These are phyloP conservation scores for Drosophila acutilabella DNA, from an alignment of 2,888 invertebrate species.

Conservation along the genomic window DNA sequence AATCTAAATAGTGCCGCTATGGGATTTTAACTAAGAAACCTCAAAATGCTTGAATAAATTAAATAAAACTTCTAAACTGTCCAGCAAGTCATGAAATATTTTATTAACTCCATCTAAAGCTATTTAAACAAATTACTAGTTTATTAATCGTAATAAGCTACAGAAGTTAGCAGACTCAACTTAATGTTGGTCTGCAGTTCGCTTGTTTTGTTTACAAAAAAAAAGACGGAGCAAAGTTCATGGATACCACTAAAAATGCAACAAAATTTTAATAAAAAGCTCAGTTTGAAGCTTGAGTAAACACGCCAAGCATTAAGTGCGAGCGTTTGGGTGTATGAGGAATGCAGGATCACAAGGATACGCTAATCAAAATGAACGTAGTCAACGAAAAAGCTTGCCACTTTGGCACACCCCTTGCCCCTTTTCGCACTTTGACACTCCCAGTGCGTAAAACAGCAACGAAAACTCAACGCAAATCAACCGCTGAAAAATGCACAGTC, in stretches of 20 bases:
- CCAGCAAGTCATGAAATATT: too few relatives aligned
- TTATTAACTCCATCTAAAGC: too few relatives aligned
- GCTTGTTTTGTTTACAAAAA: not conserved
- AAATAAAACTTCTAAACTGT: too few relatives aligned
- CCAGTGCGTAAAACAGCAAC: constrained; percentile 21
- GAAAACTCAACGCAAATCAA: constrained; percentile 58
- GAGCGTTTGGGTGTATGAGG: not conserved
- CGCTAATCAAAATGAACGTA: constrained; percentile 63
- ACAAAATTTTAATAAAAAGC: constrained; percentile 56
- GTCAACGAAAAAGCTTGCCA: constrained; percentile 28
- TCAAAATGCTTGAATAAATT: too few relatives aligned
- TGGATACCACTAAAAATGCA: constrained; percentile 20
- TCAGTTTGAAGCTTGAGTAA: constrained; percentile 18
- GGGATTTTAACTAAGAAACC: too few relatives aligned
- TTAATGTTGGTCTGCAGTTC: constrained; percentile 7
- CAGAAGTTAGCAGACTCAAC: not conserved
- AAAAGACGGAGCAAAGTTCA: not conserved
- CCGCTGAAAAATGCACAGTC: constrained; percentile 58
- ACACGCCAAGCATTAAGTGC: constrained; percentile 20
- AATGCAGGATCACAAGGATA: constrained; percentile 19
- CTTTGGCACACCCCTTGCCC: constrained; percentile 15
- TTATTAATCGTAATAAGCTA: not conserved
- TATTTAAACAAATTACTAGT: not conserved
- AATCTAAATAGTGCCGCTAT: too few relatives aligned
- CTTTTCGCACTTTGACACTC: constrained; percentile 4